Percentiles rank a stretch among this genome's conserved stretches.
These are phyloP conservation scores for Vombatus ursinus DNA, from an alignment of 2,113 vertebrate species.

Conservation along the genomic window DNA sequence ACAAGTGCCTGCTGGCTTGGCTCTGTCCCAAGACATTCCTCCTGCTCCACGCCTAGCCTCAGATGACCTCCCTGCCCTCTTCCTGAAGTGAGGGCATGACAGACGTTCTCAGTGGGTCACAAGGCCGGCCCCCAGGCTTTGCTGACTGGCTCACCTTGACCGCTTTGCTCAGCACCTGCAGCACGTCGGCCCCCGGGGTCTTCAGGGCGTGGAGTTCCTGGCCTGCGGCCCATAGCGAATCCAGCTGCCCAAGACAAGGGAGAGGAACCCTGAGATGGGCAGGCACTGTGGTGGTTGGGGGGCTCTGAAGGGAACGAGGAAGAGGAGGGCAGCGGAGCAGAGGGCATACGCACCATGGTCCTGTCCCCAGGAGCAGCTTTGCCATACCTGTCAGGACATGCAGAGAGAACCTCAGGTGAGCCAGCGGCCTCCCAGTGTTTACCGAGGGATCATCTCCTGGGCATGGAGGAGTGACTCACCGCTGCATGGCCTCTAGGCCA, in stretches of 20 bases:
- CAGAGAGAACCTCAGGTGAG: background rate
- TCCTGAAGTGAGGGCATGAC: background rate
- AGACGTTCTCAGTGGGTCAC: background rate
- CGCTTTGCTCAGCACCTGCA: constrained; percentile 84
- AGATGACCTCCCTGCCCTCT: background rate
- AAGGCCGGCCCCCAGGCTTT: background rate
- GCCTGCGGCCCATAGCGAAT: constrained; percentile 91
- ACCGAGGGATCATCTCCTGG: too few relatives aligned
- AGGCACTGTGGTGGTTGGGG: background rate
- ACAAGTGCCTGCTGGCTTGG: too few relatives aligned
- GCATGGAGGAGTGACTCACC: constrained; percentile 78
- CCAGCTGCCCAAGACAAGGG: constrained; percentile 84
- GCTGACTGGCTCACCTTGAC: constrained; percentile 84
- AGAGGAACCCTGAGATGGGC: background rate
- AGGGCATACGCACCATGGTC: constrained; percentile 87
- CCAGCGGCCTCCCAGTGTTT: fast-evolving
- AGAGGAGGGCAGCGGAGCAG: background rate
- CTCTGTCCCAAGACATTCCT: background rate
- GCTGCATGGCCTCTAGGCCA: constrained; percentile 92
- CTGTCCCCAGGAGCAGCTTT: constrained; percentile 89
- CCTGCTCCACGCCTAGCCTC: too few relatives aligned
- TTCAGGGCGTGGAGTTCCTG: constrained; percentile 86
- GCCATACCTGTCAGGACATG: constrained; percentile 83
- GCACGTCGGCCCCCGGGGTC: constrained; percentile 73
- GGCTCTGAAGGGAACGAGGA: background rate